Percentiles rank a stretch among this genome's conserved stretches.
Evolutionary conservation across 1,140 invertebrate genomes (phyloP).

Genomic region (Drosophila yakuba): DNA sequence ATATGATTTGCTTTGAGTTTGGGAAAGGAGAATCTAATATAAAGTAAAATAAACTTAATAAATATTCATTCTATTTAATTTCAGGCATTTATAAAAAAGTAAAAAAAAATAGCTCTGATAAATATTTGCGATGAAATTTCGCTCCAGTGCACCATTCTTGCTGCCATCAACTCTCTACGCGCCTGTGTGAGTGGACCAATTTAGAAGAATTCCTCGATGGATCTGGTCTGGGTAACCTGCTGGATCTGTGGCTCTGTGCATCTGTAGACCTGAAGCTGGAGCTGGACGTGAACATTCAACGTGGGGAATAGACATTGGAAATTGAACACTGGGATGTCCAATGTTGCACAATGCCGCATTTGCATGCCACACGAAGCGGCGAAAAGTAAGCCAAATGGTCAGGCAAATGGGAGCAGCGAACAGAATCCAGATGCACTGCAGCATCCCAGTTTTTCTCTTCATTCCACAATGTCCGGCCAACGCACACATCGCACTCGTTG

Average conservation of each 20-base stretch:
- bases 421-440: slow-evolving; percentile 37
- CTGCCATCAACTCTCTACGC: not conserved
- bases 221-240: slow-evolving; percentile 28
- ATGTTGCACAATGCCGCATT: slow-evolving; percentile 64
- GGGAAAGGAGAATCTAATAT: no score
- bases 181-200: slow-evolving; percentile 37
- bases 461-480: slow-evolving; percentile 23
- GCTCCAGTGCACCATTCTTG: slow-evolving; percentile 15
- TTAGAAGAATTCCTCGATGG: slow-evolving; percentile 41
- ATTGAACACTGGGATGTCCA: slow-evolving; percentile 22
- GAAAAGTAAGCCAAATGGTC: slow-evolving; percentile 74
- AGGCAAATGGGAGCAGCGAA: slow-evolving; percentile 68
- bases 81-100: not conserved
- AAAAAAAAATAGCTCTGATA: not conserved
- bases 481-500: slow-evolving; percentile 44
- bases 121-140: not conserved
- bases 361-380: slow-evolving; percentile 61
- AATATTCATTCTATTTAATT: no score
- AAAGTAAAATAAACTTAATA: no score
- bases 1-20: no score
- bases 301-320: not conserved
- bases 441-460: slow-evolving; percentile 7
- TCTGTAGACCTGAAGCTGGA: slow-evolving; percentile 24
- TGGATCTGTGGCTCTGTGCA: slow-evolving; percentile 6
- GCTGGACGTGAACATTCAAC: slow-evolving; percentile 20